Percentiles rank a stretch among this genome's conserved stretches.
Evolutionary conservation across 1,140 invertebrate species (phyloP).

Genomic region (Dryas iulia): DNA sequence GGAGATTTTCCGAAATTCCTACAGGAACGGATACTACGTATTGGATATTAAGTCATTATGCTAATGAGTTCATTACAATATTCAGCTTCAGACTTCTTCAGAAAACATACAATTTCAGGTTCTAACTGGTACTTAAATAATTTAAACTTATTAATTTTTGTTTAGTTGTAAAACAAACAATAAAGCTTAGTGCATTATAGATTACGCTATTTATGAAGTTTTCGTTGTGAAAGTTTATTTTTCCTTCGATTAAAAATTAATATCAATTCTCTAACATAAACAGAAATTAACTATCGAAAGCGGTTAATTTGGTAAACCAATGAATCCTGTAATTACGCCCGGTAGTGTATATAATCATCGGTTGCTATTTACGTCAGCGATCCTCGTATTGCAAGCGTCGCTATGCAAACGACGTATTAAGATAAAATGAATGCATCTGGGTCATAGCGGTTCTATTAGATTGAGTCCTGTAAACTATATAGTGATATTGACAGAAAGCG

Average conservation of each 20-base stretch:
- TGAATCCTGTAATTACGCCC: not conserved
- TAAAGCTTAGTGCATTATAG: too few species aligned
- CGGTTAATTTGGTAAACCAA: not conserved
- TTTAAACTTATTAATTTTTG: too few species aligned
- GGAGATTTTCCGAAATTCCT: too few species aligned
- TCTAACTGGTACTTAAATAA: too few species aligned
- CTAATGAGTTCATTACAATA: too few species aligned
- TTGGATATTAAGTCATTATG: too few species aligned
- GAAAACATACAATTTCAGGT: too few species aligned
- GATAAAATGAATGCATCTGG: slow-evolving; percentile 39
- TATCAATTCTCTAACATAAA: not conserved
- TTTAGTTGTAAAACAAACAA: too few species aligned
- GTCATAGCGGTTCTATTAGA: slow-evolving; percentile 28
- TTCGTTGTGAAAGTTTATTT: too few species aligned
- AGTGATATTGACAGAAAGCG: slow-evolving; percentile 16
- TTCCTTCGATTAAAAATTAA: not conserved
- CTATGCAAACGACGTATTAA: slow-evolving; percentile 12
- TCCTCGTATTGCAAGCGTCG: slow-evolving; percentile 18
- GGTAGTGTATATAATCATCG: not conserved
- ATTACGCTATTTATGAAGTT: too few species aligned
- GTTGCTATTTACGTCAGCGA: slow-evolving; percentile 12
- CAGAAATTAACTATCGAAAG: not conserved
- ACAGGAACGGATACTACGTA: too few species aligned
- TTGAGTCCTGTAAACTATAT: slow-evolving; percentile 12
- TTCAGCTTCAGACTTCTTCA: too few species aligned